phyloP scores from a whole-genome alignment of 2,888 invertebrate genomes.

The Darwinula stevensoni region DNA sequence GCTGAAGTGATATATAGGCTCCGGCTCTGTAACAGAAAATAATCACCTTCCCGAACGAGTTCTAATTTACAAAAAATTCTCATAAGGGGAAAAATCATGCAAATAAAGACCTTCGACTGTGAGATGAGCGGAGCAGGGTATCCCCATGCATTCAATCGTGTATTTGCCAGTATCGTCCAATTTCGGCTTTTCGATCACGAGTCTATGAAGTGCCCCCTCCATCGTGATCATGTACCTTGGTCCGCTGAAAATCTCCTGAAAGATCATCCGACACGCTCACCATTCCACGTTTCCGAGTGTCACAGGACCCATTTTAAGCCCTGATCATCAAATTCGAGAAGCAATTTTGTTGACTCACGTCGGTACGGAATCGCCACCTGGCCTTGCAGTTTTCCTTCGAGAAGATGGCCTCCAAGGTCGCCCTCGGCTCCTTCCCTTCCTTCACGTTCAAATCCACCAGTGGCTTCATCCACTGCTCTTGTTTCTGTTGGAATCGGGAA shows the following conservation, averaged over 20 bases:
- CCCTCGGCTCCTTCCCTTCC: slow-evolving; percentile 87
- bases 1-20: slow-evolving; percentile 71
- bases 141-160: slow-evolving; percentile 72
- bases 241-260: slow-evolving; percentile 72
- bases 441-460: slow-evolving; percentile 75
- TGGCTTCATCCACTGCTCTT: slow-evolving; percentile 74
- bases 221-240: slow-evolving; percentile 85
- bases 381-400: slow-evolving; percentile 84
- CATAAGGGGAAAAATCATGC: too few species aligned
- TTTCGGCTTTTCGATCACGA: slow-evolving; percentile 66
- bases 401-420: slow-evolving; percentile 73
- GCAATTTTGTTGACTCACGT: slow-evolving; percentile 59
- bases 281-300: too few species aligned
- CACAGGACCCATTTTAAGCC: too few species aligned
- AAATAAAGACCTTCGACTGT: slow-evolving; percentile 35
- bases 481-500: slow-evolving; percentile 30
- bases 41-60: too few species aligned
- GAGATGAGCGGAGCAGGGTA: slow-evolving; percentile 60
- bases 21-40: slow-evolving; percentile 36
- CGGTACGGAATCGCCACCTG: slow-evolving; percentile 70
- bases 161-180: slow-evolving; percentile 93
- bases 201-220: slow-evolving; percentile 64
- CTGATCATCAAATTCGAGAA: too few species aligned
- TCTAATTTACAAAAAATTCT: too few species aligned
- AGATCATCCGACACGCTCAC: too few species aligned